Percentiles rank a stretch among this genome's conserved stretches.
Conservation (phyloP, 2,888 invertebrate species). For the Chirona hameri region DNA sequence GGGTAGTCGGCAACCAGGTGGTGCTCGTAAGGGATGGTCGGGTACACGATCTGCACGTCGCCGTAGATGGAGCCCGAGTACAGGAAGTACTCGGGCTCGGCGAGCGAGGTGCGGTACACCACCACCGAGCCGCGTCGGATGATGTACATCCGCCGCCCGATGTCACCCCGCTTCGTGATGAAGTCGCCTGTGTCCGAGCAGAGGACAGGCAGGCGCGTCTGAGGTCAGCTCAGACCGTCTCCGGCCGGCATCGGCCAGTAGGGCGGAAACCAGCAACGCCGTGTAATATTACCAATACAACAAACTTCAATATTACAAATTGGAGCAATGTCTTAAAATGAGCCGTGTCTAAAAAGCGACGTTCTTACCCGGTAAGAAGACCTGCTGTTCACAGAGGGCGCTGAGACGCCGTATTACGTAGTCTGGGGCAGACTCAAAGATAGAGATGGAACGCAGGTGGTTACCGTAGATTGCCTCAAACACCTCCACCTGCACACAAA, state of each 20-base stretch:
- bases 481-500: background rate
- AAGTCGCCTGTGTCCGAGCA: background rate
- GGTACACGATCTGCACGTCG: constrained; percentile 9
- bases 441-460: background rate
- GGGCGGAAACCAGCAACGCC: no score
- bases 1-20: constrained; percentile 10
- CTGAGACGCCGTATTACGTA: background rate
- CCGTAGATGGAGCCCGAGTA: constrained; percentile 13
- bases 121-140: constrained; percentile 5
- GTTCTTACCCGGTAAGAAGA: background rate
- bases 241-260: no score
- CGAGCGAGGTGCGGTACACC: background rate
- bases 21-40: constrained; percentile 6
- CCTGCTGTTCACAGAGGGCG: background rate
- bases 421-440: background rate
- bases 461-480: background rate
- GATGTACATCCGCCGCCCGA: background rate
- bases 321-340: no score
- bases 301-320: no score
- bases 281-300: no score
- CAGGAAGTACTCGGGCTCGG: background rate
- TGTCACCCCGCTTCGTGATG: constrained; percentile 7
- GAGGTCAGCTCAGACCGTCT: no score
- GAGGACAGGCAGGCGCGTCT: background rate
- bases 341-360: no score